Evolutionary conservation across 2,113 vertebrate species (phyloP), one percentile per base, ranked within the genome.

Genomic region (Oncorhynchus tshawytscha): DNA sequence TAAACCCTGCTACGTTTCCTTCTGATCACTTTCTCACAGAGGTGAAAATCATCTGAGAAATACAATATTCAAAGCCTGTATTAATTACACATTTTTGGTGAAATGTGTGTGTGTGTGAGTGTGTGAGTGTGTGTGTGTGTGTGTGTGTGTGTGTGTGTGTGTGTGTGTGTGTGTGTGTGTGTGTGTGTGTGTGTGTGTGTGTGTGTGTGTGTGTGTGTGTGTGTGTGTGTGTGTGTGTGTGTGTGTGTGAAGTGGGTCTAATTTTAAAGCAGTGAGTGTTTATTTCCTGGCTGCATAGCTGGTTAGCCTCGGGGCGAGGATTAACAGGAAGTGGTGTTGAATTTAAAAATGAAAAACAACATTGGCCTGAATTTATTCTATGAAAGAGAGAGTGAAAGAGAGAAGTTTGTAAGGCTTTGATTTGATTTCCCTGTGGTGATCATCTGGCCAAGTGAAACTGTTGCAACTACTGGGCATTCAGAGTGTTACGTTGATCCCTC

Each of bases 1-100:
- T 25, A 67, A 57, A 67, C 51, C 15, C 25, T 11, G 16, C 24
- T 70, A 70, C 13, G 20, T 66, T 70, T 11, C 8, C 62, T 81
- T 81, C 71, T 5, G 49, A 69, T 79, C 73, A 65, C 57, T 18
- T 72, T 75, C 72, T 62, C 59, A 62, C 6, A 62, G 7, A 22
- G 18, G n/a, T 13, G 16, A 62, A 62, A n/a, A 57, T 54, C 66
- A 57, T 65, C 67, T 66, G 49, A 72, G 45, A 60, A 73, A 15
- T 60, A 34, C 67, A 73, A 78, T 59, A 76, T 71, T 70, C 71
- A 84, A 79, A 84, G 60, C 24, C 54, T 66, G 57, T 73, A 64
- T 77, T 74, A 79, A 78, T 77, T 70, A 62, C 57, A n/a, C n/a
- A 70, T 13, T 20, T 24, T 65, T 70, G 67, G 39, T 54, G 45